phyloP scores from a whole-genome alignment of 1,140 invertebrate genomes.

The Drosophila subpulchrella region DNA sequence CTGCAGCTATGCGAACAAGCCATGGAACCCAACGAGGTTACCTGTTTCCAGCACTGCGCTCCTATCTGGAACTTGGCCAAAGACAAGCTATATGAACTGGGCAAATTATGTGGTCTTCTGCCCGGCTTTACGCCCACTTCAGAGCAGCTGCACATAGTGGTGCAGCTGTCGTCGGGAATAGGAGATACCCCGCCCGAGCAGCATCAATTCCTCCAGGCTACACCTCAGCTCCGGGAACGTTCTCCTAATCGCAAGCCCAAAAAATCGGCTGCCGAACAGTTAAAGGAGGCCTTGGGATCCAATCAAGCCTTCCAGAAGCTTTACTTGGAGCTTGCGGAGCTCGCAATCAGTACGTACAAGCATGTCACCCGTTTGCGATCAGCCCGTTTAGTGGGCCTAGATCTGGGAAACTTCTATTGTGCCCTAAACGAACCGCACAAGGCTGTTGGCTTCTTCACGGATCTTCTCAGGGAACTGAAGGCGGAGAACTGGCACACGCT shows the following conservation, averaged over 20 bases:
- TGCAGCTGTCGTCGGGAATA: conserved; percentile 95
- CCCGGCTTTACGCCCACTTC: conserved; percentile 93
- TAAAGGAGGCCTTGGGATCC: conserved; percentile 96
- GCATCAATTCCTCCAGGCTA: conserved; percentile 67
- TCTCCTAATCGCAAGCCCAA: conserved; percentile 84
- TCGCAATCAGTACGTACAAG: conserved; percentile 98
- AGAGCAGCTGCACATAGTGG: conserved; percentile 94
- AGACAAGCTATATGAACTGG: conserved; percentile 95
- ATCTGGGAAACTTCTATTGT: conserved; percentile 96
- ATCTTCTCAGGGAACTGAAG: conserved; percentile 93
- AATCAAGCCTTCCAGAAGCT: conserved; percentile 95
- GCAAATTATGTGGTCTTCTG: conserved; percentile 95
- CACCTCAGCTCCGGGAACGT: conserved; percentile 72
- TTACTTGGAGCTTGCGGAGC: conserved; percentile 96
- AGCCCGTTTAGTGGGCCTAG: conserved; percentile 94
- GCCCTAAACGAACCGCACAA: conserved; percentile 94
- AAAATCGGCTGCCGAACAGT: conserved; percentile 90
- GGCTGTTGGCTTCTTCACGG: conserved; percentile 94
- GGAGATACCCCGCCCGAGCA: conserved; percentile 87
- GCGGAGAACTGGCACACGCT: conserved; percentile 94
- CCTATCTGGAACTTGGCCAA: conserved; percentile 96
- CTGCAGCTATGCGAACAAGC: conserved; percentile 91
- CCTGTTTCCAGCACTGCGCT: conserved; percentile 93
- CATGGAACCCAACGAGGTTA: conserved; percentile 87
- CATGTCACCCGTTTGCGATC: conserved; percentile 94